Percentiles rank a stretch among this genome's conserved stretches.
phyloP scores from a whole-genome alignment of 92 coral and sea anemone species.

The Zoanthus sansibaricus region DNA sequence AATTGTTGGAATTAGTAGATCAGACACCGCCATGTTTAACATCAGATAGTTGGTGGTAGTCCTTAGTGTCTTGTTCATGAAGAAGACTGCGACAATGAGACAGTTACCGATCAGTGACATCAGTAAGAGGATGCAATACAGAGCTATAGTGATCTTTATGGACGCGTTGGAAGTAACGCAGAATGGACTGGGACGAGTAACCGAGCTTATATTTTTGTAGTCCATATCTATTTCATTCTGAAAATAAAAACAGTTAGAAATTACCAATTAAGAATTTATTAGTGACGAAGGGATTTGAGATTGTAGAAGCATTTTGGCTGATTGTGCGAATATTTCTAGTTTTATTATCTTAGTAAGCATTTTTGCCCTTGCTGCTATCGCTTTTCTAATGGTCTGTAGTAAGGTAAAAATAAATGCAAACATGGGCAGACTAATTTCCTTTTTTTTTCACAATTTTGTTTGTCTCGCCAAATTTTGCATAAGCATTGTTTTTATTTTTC shows the following conservation, averaged over 20 bases:
- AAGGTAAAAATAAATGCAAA: no score
- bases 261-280: no score
- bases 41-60: slow-evolving; percentile 35
- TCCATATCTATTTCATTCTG: slow-evolving; percentile 9
- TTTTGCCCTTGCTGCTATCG: no score
- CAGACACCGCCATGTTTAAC: slow-evolving; percentile 34
- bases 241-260: not conserved
- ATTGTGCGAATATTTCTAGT: no score
- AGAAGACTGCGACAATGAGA: slow-evolving; percentile 20
- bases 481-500: no score
- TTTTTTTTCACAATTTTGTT: no score
- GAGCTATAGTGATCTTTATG: slow-evolving; percentile 6
- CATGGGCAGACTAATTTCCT: no score
- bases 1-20: slow-evolving; percentile 8
- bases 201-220: not conserved
- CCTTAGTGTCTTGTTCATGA: slow-evolving; percentile 16
- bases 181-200: slow-evolving; percentile 22
- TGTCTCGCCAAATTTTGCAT: no score
- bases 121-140: slow-evolving; percentile 6
- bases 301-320: no score
- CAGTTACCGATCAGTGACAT: slow-evolving; percentile 10
- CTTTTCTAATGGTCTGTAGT: no score
- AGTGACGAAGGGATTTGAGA: no score
- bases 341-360: no score
- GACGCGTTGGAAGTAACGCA: slow-evolving; percentile 17